Evolutionary conservation across 1,140 invertebrate species (phyloP), one percentile per base, ranked within the genome.

Genomic region (Ectropis grisescens): DNA sequence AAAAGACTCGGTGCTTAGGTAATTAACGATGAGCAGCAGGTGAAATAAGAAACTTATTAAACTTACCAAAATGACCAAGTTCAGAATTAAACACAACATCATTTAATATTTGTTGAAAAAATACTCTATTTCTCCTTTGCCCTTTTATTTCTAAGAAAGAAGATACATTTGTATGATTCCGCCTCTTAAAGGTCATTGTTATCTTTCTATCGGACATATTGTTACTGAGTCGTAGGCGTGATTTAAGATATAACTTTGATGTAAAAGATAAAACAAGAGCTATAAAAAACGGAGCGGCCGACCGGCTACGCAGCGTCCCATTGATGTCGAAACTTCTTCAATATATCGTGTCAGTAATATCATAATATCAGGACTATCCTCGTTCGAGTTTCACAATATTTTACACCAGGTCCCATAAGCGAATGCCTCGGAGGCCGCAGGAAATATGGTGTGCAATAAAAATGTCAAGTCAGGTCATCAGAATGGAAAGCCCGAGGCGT

Each of bases 401-500:
- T 80, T 53, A 74, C 60, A 55, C 54, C 50, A 43, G 36, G 54
- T 61, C 58, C 67, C 47, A 64, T 58, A 68, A 71, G 48, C 49
- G 55, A 75, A 74, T 66, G 68, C 64, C 71, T 75, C 37, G 42
- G 75, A 76, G 75, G 71, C 61, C 64, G 42, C 37, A 57, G 52
- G 42, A 75, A 75, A 75, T 76, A 80, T 80, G 66, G 72, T 45
- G 33, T 48, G 70, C 66, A 78, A 78, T 80, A 80, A 80, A 80
- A 76, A 80, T 80, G 75, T 80, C 75, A 80, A 76, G 70, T 80
- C 72, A 80, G 72, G 75, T 80, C 75, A 80, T 80, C 75, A 78
- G 68, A 69, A 69, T 70, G 66, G 58, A 78, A 75, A 70, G 70
- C 71, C 59, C 55, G 58, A 57, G 57, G 70, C 71, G 62, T 78